Evolutionary conservation across 2,797 vertebrate genomes (phyloP), one percentile per base, ranked within the genome.

Genomic region (Gobio occitaniae): DNA sequence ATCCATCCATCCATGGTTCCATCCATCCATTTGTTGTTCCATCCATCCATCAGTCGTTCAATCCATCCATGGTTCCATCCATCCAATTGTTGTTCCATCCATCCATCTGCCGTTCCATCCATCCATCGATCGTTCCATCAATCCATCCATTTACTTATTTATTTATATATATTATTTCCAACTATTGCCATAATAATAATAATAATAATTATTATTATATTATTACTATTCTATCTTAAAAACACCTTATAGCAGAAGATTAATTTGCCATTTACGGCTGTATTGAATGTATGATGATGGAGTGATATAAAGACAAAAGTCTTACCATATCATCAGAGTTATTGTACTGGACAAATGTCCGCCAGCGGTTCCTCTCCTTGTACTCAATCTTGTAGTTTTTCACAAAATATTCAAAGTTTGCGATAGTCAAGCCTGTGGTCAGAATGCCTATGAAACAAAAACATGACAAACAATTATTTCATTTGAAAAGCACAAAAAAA

Each of bases 321-420:
- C 91, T 95, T 90, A 96, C 96, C 95, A 93, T 95, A 86, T 95
- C 93, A 84, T 95, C 93, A 3, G 93, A 94, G 89, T 90, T 93
- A 59, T 95, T 89, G 72, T 94, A 92, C 88, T 94, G 94, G 79
- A 93, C 95, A 89, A 96, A 96, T 13, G 90, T 92, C 87, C 89
- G 94, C 96, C 96, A 97, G 88, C 94, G 95, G 0, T 93, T 94
- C 86, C 93, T 94, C 88, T 94, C 95, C 87, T 93, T 95, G 90
- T 95, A 95, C 85, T 92, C 92, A 87, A 96, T 91, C 86, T 93
- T 93, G 91, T 95, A 97, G 29, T 93, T 95, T 90, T 94, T 94
- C 32, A 97, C 94, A 1, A 94, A 96, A 65, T 93, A 94, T 90
- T 94, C 93, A 80, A 93, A 93, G 85, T 92, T 93, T 54, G 86